Evolutionary conservation across 2,113 vertebrate genomes (phyloP), one percentile per base, ranked within the genome.

Genomic region (Catharus minimus): DNA sequence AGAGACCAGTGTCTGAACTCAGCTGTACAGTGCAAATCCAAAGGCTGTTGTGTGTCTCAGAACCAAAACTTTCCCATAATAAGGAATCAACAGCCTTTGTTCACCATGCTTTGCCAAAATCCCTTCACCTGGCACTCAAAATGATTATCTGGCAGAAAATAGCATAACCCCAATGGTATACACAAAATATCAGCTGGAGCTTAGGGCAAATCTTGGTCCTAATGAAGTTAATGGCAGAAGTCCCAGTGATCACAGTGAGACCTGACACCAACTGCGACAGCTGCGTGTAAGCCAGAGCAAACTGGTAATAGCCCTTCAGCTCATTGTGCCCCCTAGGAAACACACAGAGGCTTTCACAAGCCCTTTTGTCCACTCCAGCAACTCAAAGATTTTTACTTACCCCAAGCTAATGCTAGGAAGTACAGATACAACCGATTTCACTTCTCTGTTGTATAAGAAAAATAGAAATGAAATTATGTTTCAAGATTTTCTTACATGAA

Each of bases 171-270:
- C 65, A 30, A 7, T n/a, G 67, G 32, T 36, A 28, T 30, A 90
- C 82, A 90, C 38, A 94, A 75, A 92, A 44, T 38, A 94, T 65
- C 86, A 86, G 77, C 67, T 66, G 66, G n/a, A 43, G 80, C 28
- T 72, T 30, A 86, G 46, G 49, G 73, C 62, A 86, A 78, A 83
- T 38, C 72, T 76, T 89, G 20, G 49, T 56, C 47, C 68, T 86
- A 81, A 91, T 83, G 80, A 91, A 86, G 49, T 72, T 75, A 68
- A 86, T 86, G 86, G 83, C 86, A 94, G 69, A 83, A 68, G 60
- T 90, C 80, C 90, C 73, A 68, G 49, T 55, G 83, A 57, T 65
- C 0, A 0, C 80, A 86, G 26, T 43, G 50, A 32, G 73, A 88
- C 33, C 61, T 72, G 58, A 78, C 44, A 75, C 68, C 86, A 80